Evolutionary conservation across 2,888 invertebrate species (phyloP).

Genomic region (Hermaeophaga mercurialis): DNA sequence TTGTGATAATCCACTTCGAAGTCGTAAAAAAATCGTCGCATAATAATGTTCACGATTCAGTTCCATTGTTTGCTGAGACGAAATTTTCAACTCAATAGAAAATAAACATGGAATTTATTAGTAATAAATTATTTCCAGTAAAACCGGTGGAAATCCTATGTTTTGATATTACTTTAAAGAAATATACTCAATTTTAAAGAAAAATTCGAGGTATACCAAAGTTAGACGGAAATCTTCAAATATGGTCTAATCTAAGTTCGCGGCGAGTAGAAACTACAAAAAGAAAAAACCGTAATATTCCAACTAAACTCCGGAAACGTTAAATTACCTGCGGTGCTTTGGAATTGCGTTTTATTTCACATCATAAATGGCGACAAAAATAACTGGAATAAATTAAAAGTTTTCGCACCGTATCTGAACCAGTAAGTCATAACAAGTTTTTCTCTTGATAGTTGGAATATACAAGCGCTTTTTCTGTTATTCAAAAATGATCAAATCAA

Average conservation of each 20-base stretch:
- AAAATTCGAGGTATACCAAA: neutral
- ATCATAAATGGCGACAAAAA: constrained; percentile 40
- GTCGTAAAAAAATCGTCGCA: too few relatives aligned
- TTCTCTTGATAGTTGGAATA: constrained; percentile 33
- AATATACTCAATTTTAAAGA: neutral
- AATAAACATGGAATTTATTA: too few relatives aligned
- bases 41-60: too few relatives aligned
- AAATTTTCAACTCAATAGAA: too few relatives aligned
- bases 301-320: constrained; percentile 28
- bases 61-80: too few relatives aligned
- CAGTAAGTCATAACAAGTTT: constrained; percentile 39
- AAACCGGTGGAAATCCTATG: too few relatives aligned
- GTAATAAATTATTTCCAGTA: too few relatives aligned
- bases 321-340: constrained; percentile 40
- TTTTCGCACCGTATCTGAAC: constrained; percentile 33
- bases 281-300: constrained; percentile 6
- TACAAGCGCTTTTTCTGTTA: too few relatives aligned
- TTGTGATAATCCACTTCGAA: too few relatives aligned
- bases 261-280: neutral
- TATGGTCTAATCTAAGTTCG: constrained; percentile 1
- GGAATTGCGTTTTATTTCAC: constrained; percentile 38
- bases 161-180: too few relatives aligned
- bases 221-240: neutral
- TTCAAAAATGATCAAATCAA: too few relatives aligned
- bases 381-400: constrained; percentile 41